Conservation (phyloP, 2,797 vertebrate species). For the Synanceia verrucosa region DNA sequence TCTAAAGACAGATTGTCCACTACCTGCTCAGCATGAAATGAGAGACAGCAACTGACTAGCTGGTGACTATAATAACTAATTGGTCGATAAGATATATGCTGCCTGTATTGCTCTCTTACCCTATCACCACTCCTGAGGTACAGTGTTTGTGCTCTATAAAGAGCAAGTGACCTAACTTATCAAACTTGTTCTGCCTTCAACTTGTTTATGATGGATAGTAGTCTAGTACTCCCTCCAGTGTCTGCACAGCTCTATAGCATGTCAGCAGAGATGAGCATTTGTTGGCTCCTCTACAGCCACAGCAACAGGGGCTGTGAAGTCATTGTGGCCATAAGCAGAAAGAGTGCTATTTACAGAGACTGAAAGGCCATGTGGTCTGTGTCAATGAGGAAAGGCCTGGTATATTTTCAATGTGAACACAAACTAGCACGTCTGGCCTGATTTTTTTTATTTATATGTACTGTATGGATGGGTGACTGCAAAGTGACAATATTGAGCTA, state of each 20-base stretch:
- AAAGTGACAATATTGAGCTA: neutral
- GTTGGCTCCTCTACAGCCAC: conserved; percentile 37
- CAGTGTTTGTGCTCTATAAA: neutral
- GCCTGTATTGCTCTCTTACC: too few species aligned
- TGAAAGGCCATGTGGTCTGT: conserved; percentile 23
- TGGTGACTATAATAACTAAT: too few species aligned
- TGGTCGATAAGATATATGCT: too few species aligned
- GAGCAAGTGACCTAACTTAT: neutral
- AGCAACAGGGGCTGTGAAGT: conserved; percentile 46
- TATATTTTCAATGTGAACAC: conserved; percentile 13
- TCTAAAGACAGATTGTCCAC: neutral
- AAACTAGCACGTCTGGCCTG: conserved; percentile 8
- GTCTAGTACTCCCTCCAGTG: conserved; percentile 72
- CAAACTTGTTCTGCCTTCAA: neutral
- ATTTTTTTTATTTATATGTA: neutral
- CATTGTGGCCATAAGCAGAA: conserved; percentile 40
- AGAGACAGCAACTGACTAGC: too few species aligned
- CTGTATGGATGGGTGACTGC: neutral
- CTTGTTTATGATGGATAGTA: conserved; percentile 4
- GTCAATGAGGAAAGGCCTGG: conserved; percentile 52
- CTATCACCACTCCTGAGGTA: too few species aligned
- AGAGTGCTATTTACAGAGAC: conserved; percentile 35
- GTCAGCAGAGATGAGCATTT: conserved; percentile 12
- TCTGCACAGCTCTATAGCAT: conserved; percentile 41
- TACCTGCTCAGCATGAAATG: neutral